These are phyloP conservation scores for Drosophila mimica DNA, from an alignment of 2,888 invertebrate species.

Conservation along the genomic window DNA sequence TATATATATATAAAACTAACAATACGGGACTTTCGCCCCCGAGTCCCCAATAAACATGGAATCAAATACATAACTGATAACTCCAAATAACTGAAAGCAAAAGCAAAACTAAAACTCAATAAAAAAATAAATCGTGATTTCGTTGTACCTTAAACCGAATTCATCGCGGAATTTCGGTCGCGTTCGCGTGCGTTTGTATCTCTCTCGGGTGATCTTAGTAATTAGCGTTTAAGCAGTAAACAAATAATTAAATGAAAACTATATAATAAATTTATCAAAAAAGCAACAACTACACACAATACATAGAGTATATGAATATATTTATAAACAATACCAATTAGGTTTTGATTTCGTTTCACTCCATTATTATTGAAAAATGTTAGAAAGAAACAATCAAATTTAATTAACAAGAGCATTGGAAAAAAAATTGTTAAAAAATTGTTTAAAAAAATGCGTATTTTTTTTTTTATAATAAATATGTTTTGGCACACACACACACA, in stretches of 20 bases:
- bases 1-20: slow-evolving; percentile 44
- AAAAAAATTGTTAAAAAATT: slow-evolving; percentile 3
- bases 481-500: slow-evolving; percentile 27
- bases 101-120: slow-evolving; percentile 53
- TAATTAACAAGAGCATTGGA: slow-evolving; percentile 11
- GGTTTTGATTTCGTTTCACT: slow-evolving; percentile 45
- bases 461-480: slow-evolving; percentile 8
- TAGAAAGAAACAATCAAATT: slow-evolving; percentile 8
- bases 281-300: slow-evolving; percentile 32
- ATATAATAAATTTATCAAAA: slow-evolving; percentile 26
- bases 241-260: slow-evolving; percentile 29
- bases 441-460: slow-evolving; percentile 19
- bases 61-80: slow-evolving; percentile 47
- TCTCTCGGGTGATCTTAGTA: slow-evolving; percentile 85
- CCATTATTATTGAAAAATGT: slow-evolving; percentile 16
- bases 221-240: slow-evolving; percentile 80
- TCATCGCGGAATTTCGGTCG: slow-evolving; percentile 86
- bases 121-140: slow-evolving; percentile 83
- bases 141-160: slow-evolving; percentile 86
- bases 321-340: slow-evolving; percentile 54
- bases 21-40: slow-evolving; percentile 84
- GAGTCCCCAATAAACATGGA: slow-evolving; percentile 76
- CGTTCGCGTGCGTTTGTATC: slow-evolving; percentile 85
- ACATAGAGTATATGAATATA: slow-evolving; percentile 41
- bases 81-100: slow-evolving; percentile 47